Conservation (phyloP, 2,888 invertebrate genomes). For the Dolomedes plantarius region DNA sequence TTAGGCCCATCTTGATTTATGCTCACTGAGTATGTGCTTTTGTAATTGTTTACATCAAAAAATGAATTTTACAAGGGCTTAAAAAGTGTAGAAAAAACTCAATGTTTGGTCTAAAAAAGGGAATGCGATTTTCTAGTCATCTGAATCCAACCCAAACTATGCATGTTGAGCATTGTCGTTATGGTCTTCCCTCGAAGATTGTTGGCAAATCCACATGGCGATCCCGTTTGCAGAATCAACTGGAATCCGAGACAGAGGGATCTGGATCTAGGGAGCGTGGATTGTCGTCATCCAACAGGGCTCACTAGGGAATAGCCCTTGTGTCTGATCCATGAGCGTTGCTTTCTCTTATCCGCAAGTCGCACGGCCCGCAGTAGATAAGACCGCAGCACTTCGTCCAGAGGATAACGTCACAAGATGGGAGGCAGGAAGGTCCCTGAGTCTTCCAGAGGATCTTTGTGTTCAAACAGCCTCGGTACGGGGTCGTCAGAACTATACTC, state of each 20-base stretch:
- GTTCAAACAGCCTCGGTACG: constrained; percentile 49
- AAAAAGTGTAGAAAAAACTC: too few relatives aligned
- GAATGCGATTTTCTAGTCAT: too few relatives aligned
- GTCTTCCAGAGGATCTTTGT: constrained; percentile 79
- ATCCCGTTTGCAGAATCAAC: not conserved
- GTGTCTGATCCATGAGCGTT: not conserved
- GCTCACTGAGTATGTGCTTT: too few relatives aligned
- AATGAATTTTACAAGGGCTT: too few relatives aligned
- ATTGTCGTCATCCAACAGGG: constrained; percentile 21
- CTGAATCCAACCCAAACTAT: too few relatives aligned
- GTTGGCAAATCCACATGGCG: not conserved
- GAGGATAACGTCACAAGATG: constrained; percentile 79
- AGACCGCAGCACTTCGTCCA: constrained; percentile 25
- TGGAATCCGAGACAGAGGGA: not conserved
- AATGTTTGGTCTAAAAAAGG: too few relatives aligned
- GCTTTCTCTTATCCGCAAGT: not conserved
- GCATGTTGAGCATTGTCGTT: too few relatives aligned
- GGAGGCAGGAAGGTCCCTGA: constrained; percentile 82
- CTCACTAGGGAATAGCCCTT: not conserved
- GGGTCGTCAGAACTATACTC: constrained; percentile 59
- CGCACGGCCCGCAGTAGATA: constrained; percentile 1
- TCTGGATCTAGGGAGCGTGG: constrained; percentile 1
- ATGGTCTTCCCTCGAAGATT: too few relatives aligned
- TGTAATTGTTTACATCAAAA: too few relatives aligned
- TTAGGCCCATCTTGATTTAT: too few relatives aligned